These are phyloP conservation scores for Goniozus legneri DNA, from an alignment of 1,140 invertebrate species.

Conservation along the genomic window DNA sequence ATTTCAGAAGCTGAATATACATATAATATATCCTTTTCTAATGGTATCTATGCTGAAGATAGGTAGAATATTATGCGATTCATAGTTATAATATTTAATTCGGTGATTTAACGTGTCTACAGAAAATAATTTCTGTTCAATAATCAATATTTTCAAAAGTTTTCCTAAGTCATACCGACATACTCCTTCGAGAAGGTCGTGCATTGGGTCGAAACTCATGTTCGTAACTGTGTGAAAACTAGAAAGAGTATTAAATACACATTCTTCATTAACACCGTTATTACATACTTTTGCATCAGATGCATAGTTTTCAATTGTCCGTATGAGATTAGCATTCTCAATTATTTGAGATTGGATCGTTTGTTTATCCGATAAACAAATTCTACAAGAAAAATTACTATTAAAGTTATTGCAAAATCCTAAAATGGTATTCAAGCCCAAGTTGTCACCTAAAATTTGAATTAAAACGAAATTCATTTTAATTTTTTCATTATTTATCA, in stretches of 20 bases:
- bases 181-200: conserved; percentile 9
- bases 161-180: conserved; percentile 4
- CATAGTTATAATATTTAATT: neutral
- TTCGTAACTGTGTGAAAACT: conserved; percentile 4
- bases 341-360: neutral
- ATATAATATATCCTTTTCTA: conserved; percentile 9
- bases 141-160: conserved; percentile 5
- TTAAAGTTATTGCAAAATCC: conserved; percentile 2
- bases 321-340: conserved; percentile 8
- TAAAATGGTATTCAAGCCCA: conserved; percentile 1
- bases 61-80: neutral
- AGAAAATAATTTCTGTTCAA: conserved; percentile 11
- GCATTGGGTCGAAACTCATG: conserved; percentile 1
- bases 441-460: conserved; percentile 6
- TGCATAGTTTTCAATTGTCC: conserved; percentile 10
- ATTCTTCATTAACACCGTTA: conserved; percentile 11
- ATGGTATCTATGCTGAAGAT: neutral
- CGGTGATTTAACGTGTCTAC: conserved; percentile 14
- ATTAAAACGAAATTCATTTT: neutral
- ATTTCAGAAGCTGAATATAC: conserved; percentile 16
- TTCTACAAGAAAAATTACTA: neutral
- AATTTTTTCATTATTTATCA: neutral
- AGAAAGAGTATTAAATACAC: conserved; percentile 8
- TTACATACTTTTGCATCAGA: conserved; percentile 1
- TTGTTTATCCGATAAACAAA: conserved; percentile 1